Evolutionary conservation across 2,888 invertebrate genomes (phyloP).

Genomic region (Epirrhoe tristata): DNA sequence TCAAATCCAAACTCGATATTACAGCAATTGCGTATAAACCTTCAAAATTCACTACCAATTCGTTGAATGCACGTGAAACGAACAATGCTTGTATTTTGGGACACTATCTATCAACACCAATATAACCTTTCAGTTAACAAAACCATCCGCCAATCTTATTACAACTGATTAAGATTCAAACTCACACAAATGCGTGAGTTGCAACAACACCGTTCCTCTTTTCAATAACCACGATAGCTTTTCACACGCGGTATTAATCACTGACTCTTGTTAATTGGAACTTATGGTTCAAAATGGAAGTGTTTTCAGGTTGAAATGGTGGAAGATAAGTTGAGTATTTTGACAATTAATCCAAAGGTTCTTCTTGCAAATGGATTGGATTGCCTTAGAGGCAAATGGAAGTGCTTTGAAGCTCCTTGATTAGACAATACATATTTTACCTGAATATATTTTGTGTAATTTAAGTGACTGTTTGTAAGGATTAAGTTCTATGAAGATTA

Average conservation of each 20-base stretch:
- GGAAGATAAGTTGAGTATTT: conserved; percentile 30
- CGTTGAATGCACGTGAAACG: conserved; percentile 66
- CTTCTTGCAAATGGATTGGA: conserved; percentile 81
- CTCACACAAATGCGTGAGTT: conserved; percentile 26
- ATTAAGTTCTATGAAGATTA: conserved; percentile 11
- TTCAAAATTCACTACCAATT: conserved; percentile 71
- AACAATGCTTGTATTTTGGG: conserved; percentile 76
- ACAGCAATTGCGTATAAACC: conserved; percentile 56
- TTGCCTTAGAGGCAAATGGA: conserved; percentile 69
- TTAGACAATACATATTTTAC: conserved; percentile 54
- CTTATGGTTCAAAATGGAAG: conserved; percentile 15
- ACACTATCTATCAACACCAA: conserved; percentile 45
- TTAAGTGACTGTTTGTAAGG: conserved; percentile 24
- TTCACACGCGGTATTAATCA: background rate
- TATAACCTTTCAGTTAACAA: conserved; percentile 8
- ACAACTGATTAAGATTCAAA: conserved; percentile 24
- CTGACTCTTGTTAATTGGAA: background rate
- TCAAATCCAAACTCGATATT: conserved; percentile 43
- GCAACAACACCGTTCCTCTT: background rate
- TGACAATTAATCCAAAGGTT: conserved; percentile 76
- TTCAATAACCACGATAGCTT: conserved; percentile 7
- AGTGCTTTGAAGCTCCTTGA: conserved; percentile 63
- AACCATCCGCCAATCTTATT: conserved; percentile 30
- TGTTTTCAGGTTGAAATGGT: conserved; percentile 11
- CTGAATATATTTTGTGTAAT: conserved; percentile 27